Percentiles rank a stretch among this genome's conserved stretches.
Evolutionary conservation across 1,140 invertebrate species (phyloP).

Genomic region (Diachasma alloeum): DNA sequence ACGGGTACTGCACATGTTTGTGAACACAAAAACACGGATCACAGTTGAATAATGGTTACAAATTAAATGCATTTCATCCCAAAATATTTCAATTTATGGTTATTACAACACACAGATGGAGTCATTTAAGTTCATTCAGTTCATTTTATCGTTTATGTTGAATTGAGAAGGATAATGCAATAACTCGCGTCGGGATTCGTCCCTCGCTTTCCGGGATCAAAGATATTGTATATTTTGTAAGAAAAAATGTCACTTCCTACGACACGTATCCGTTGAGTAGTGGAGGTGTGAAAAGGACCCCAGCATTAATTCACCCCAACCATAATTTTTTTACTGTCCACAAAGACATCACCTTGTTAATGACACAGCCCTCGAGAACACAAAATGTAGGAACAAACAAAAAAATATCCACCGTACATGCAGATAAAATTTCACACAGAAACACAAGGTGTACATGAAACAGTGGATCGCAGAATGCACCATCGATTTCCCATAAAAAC

Average conservation of each 20-base stretch:
- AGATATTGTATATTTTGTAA: not conserved
- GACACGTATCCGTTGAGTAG: not conserved
- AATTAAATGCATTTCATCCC: not conserved
- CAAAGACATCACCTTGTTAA: too few species aligned
- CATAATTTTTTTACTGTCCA: too few species aligned
- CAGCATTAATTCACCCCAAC: too few species aligned
- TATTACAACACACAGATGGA: too few species aligned
- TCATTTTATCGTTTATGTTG: not conserved
- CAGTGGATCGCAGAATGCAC: too few species aligned
- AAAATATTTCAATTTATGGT: not conserved
- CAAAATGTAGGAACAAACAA: too few species aligned
- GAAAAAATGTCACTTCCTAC: not conserved
- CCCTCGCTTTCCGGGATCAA: not conserved
- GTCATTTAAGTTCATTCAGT: not conserved
- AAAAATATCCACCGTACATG: too few species aligned
- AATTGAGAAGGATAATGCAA: not conserved
- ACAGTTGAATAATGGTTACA: not conserved
- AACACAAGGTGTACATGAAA: too few species aligned
- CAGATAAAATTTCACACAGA: too few species aligned
- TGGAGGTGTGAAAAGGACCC: not conserved
- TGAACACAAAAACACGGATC: not conserved
- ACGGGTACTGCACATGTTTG: not conserved
- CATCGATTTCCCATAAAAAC: too few species aligned
- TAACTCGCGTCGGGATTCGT: conserved; percentile 8
- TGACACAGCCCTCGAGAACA: too few species aligned